Evolutionary conservation across 2,113 vertebrate species (phyloP).

Genomic region (Phoxinus phoxinus): DNA sequence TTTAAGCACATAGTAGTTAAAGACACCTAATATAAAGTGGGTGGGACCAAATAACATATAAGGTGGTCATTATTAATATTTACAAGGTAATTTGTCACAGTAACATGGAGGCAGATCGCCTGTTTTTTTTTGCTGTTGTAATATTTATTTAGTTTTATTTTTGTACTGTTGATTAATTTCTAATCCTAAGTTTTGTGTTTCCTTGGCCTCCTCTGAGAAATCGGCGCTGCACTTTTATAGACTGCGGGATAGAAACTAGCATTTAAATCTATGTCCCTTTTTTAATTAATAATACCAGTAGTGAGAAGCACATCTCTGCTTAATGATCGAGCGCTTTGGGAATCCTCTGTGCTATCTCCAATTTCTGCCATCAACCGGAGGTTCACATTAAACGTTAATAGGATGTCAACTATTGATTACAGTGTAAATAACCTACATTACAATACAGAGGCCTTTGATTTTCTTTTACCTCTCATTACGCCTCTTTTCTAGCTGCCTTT

Average conservation of each 20-base stretch:
- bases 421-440: conserved; percentile 78
- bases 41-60: not conserved
- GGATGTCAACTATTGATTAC: conserved; percentile 77
- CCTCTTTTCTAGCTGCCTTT: conserved; percentile 44
- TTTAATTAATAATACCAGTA: conserved; percentile 51
- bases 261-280: conserved; percentile 15
- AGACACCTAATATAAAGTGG: too few species aligned
- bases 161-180: not conserved
- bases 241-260: not conserved
- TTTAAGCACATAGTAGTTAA: too few species aligned
- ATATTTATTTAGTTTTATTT: not conserved
- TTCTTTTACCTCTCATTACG: conserved; percentile 75
- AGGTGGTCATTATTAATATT: not conserved
- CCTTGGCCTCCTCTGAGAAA: not conserved
- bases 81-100: not conserved
- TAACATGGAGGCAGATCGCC: not conserved
- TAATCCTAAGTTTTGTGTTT: not conserved
- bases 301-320: conserved; percentile 52
- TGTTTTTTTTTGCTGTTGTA: not conserved
- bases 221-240: not conserved
- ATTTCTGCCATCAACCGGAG: conserved; percentile 76
- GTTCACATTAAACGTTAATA: conserved; percentile 79
- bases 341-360: conserved; percentile 76
- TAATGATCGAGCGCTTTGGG: conserved; percentile 70
- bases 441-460: conserved; percentile 74